Base-by-base conservation (phyloP, 2,888 invertebrate genomes). In the Ecdyonurus torrentis region DNA sequence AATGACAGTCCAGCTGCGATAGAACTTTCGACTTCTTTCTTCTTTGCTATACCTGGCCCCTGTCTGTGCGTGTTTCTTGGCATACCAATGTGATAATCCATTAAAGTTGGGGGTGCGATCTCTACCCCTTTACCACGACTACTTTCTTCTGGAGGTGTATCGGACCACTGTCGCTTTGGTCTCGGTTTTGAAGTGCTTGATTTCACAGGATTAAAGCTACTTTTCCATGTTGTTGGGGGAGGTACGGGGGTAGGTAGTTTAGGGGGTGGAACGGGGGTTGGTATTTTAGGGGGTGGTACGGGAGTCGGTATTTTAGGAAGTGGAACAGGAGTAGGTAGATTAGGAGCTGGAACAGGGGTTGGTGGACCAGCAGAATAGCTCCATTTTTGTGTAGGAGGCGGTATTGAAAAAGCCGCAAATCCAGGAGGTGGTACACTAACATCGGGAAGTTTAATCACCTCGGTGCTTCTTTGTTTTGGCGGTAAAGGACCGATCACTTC, bases 41-140 rank as follows among this genome's bases (percentile, higher is more conserved):
- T n/a, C 18, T 24, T 52, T 19, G 19, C 7, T 37, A 22, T 15
- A 2, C 60, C n/a, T 25, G 23, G 50, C 0, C 70, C 65, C 58
- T 68, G 70, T 52, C 61, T 58, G 0, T 69, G 50, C 7, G 67
- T 67, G 63, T 74, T 67, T 70, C 10, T 69, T 65, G 69, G 70
- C 10, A 81, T 80, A 0, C 82, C 82, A 68, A 37, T 37, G 37
- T 81, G 82, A 70, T 86, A 84, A 25, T 86, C 82, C 69, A 79
- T 83, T 1, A 81, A 81, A 0, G 84, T 78, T 1, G 87, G 87
- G 5, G 84, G 84, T 5, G 84, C 80, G 67, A 86, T 78, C 73
- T 83, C 83, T 22, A 73, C 76, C 25, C 80, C 77, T 64, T 68
- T 70, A 25, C 70, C 69, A 61, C 67, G 66, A 5, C 37, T 5